Percentiles rank a stretch among this genome's conserved stretches.
Evolutionary conservation across 2,797 vertebrate species (phyloP).

Genomic region (Coracias cyanogaster): DNA sequence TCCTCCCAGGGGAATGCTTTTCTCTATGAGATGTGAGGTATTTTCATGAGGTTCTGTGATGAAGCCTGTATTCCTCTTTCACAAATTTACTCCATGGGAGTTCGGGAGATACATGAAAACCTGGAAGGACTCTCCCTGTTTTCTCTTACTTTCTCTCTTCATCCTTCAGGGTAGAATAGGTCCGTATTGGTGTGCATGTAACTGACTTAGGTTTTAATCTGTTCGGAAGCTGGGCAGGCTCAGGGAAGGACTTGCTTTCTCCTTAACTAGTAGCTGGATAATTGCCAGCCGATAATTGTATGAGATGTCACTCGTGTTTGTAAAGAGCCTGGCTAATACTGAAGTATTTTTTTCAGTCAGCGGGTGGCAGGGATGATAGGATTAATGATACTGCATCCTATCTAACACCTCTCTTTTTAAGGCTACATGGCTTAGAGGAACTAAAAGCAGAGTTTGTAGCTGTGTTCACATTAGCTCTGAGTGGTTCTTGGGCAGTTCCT

Average conservation of each 20-base stretch:
- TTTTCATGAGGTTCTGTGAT: accelerated
- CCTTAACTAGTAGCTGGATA: not conserved
- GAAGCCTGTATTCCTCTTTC: not conserved
- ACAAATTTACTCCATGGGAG: not conserved
- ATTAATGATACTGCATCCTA: slow-evolving; percentile 1
- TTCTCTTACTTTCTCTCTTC: not conserved
- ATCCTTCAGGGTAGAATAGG: not conserved
- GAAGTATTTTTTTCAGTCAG: slow-evolving; percentile 26
- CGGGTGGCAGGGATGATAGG: not conserved
- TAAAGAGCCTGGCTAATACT: slow-evolving; percentile 1
- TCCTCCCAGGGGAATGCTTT: not conserved
- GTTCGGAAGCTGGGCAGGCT: not conserved
- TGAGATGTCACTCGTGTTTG: not conserved
- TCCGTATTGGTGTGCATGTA: not conserved
- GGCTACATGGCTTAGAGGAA: not conserved
- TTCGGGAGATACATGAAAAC: not conserved
- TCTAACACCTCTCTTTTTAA: not conserved
- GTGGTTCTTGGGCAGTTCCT: not conserved
- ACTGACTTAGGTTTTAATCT: not conserved
- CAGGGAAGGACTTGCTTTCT: not conserved
- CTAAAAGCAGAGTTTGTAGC: not conserved
- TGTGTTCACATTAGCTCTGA: not conserved
- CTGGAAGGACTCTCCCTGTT: not conserved
- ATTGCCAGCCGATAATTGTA: not conserved
- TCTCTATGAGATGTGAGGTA: not conserved